These are phyloP conservation scores for Thalassoma bifasciatum DNA, from an alignment of 2,113 vertebrate species.

Conservation along the genomic window DNA sequence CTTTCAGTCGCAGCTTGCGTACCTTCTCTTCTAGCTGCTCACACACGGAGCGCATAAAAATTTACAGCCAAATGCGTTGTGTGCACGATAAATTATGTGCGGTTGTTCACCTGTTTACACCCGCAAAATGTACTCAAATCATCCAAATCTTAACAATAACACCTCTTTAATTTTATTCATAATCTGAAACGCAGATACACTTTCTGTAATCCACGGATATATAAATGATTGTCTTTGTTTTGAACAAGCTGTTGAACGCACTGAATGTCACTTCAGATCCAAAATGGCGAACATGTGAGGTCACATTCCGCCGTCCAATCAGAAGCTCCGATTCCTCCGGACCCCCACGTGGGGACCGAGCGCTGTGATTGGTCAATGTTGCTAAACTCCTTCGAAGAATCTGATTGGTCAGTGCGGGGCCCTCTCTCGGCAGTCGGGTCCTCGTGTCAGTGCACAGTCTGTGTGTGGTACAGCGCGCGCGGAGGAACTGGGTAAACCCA, in stretches of 20 bases:
- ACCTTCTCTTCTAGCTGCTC: neutral
- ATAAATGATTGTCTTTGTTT: conserved; percentile 79
- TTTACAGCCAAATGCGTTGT: neutral
- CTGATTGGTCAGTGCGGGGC: conserved; percentile 81
- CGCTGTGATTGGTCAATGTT: conserved; percentile 75
- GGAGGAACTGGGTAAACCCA: conserved; percentile 72
- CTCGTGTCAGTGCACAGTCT: conserved; percentile 87
- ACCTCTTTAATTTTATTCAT: neutral
- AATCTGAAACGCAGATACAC: neutral
- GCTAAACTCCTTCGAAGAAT: conserved; percentile 70
- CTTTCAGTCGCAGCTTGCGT: neutral
- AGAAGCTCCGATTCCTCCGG: neutral
- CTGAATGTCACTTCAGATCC: conserved; percentile 84
- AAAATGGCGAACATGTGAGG: conserved; percentile 90
- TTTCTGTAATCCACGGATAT: conserved; percentile 28
- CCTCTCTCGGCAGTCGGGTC: conserved; percentile 87
- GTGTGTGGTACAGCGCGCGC: conserved; percentile 87
- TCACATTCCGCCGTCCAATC: conserved; percentile 80
- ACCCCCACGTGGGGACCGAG: conserved; percentile 86
- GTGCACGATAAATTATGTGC: neutral
- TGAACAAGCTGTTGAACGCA: conserved; percentile 81
- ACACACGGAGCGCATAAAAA: neutral
- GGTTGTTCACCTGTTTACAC: conserved; percentile 1
- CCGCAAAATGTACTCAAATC: neutral
- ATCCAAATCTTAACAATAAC: neutral